Conservation (phyloP, 1,140 invertebrate species). For the Tyrophagus putrescentiae region DNA sequence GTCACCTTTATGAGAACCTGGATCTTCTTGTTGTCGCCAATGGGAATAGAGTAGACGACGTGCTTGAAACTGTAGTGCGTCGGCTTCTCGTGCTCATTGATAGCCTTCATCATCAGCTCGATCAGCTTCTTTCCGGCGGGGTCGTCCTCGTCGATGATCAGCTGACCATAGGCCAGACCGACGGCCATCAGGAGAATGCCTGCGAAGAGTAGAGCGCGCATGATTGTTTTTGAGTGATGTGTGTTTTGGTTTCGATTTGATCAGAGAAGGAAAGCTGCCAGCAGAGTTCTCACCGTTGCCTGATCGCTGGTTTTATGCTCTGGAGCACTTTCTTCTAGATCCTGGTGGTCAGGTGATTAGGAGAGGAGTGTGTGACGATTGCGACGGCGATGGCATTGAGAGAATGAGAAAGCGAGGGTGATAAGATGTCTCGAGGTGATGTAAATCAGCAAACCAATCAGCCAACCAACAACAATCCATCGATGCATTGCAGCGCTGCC, state of each 20-base stretch:
- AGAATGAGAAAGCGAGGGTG: too few species aligned
- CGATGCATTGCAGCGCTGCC: background rate
- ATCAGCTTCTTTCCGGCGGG: background rate
- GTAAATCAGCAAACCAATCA: background rate
- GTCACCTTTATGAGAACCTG: background rate
- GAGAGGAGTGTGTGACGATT: background rate
- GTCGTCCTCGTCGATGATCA: slow-evolving; percentile 15
- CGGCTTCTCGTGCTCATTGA: slow-evolving; percentile 1
- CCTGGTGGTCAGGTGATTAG: background rate
- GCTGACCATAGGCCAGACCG: background rate
- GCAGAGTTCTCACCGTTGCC: too few species aligned
- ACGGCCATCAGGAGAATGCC: background rate
- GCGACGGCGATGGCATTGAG: too few species aligned
- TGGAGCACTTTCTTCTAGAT: background rate
- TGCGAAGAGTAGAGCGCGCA: background rate
- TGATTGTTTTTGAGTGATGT: background rate
- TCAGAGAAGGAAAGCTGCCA: too few species aligned
- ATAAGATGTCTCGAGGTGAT: too few species aligned
- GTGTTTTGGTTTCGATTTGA: background rate
- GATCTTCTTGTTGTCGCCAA: background rate
- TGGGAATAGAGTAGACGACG: background rate
- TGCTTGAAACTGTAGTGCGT: background rate
- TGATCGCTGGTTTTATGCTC: background rate
- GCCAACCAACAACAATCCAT: background rate
- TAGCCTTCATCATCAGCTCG: background rate